Evolutionary conservation across 1,140 invertebrate species (phyloP), one percentile per base, ranked within the genome.

Genomic region (Frieseomelitta varia): DNA sequence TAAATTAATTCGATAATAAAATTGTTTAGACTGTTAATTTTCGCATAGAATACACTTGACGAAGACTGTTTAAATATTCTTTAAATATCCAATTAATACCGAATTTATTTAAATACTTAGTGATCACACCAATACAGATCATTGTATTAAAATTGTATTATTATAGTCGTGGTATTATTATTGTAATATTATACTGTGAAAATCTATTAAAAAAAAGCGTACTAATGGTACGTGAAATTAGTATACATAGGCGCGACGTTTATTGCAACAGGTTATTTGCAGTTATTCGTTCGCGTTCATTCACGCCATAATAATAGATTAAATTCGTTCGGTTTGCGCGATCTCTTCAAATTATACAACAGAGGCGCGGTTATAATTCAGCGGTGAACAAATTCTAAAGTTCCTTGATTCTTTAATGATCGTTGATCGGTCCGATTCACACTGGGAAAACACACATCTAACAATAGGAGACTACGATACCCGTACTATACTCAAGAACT

Each of bases 401-500:
- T 63, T n/a, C 1, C 4, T 14, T 14, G n/a, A 14, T 27, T 27
- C 61, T 27, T 47, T 47, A 47, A 47, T 10, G 39, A 47, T 47
- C 39, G 39, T 39, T 39, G 39, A 39, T 39, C 39, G n/a, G 1
- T 8, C 4, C 61, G 61, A 63, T 63, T 63, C 61, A 63, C 61
- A 61, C 39, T 34, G 17, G n/a, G 24, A 30, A 19, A 17, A 61
- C 21, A n/a, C 21, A n/a, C 15, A 21, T 27, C 47, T 27, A 63
- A 34, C 30, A 3, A 21, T 24, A 19, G 6, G 39, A 39, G 21
- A 53, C 15, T 39, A 56, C 53, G 30, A 61, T 51, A 58, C n/a
- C 39, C 65, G 65, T 65, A 86, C 88, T 81, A 84, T 81, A 67
- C 74, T 63, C 63, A 86, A 85, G 89, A 90, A 87, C 86, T 47